Base-by-base conservation (phyloP, 2,888 invertebrate species). In the Stenchaetothrips biformis region DNA sequence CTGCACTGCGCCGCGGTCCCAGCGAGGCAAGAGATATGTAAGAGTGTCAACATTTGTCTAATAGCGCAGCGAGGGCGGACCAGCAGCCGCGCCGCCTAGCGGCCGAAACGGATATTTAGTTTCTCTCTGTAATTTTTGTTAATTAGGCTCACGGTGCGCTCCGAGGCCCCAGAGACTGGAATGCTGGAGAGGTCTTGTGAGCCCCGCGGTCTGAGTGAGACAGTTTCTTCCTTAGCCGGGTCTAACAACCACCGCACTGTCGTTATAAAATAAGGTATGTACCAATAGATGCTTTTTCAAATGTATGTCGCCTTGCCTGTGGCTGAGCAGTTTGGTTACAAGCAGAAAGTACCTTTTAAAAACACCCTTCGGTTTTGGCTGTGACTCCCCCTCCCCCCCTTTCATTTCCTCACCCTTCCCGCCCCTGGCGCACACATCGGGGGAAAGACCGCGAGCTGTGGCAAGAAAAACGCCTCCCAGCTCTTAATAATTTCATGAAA, bases 401-500 rank as follows among this genome's bases (percentile, higher is more conserved):
- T 53, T 53, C 53, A 9, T 53, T 37, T 37, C 37, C 37, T 37
- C 37, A 37, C 37, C 37, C 2, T 37, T 4, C 2, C 37, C 37
- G 37, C 37, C 37, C 37, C 37, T 37, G 16, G 16, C 53, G 53
- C 53, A 53, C 53, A 53, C 53, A 53, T 53, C 53, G 16, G 4
- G 53, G 53, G 13, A 53, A 13, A 53, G 16, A 53, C 11, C 16
- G 53, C 53, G 53, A 53, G 59, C 59, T 59, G 59, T 18, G 59
- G 59, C 67, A 74, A 74, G 67, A 74, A 74, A 74, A 74, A 74
- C 67, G 67, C 67, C 67, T 74, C 67, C 25, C 67, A 25, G 67
- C 67, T 74, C 67, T 74, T 74, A 74, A 74, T 74, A 74, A 74
- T 74, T 74, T 74, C 67, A 74, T 74, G 67, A 74, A 74, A 74